Percentiles rank a stretch among this genome's conserved stretches.
Conservation (phyloP, 2,113 vertebrate species). For the Potamarius usumacintae region DNA sequence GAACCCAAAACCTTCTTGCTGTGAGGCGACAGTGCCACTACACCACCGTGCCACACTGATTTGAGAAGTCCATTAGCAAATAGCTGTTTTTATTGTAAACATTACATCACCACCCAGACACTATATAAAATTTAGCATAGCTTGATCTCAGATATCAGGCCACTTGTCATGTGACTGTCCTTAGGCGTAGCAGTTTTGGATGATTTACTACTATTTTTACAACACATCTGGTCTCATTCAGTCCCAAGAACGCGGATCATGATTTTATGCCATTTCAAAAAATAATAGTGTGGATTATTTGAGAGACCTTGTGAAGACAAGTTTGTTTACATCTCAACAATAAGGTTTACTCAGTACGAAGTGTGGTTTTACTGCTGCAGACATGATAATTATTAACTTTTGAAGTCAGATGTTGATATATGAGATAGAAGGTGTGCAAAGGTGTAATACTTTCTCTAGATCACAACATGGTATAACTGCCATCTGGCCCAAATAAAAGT, state of each 20-base stretch:
- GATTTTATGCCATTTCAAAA: background rate
- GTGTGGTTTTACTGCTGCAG: background rate
- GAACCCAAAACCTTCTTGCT: too few species aligned
- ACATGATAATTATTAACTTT: constrained; percentile 19
- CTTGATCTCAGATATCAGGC: background rate
- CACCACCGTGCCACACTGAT: too few species aligned
- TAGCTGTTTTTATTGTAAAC: too few species aligned
- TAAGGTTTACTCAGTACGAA: background rate
- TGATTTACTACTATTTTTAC: background rate
- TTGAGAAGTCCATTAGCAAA: too few species aligned
- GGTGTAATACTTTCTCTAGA: background rate
- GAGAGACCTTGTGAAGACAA: background rate
- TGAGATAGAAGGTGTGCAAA: background rate
- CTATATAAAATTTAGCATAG: background rate
- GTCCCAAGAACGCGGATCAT: background rate
- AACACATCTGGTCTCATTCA: background rate
- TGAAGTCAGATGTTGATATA: background rate
- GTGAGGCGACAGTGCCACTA: too few species aligned
- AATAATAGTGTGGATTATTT: background rate
- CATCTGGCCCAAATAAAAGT: background rate
- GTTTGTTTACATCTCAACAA: too few species aligned
- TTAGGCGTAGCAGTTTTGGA: background rate
- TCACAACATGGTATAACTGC: background rate
- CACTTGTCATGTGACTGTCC: background rate
- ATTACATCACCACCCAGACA: background rate